Evolutionary conservation across 2,113 vertebrate species (phyloP).

Genomic region (Cygnus buccinator): DNA sequence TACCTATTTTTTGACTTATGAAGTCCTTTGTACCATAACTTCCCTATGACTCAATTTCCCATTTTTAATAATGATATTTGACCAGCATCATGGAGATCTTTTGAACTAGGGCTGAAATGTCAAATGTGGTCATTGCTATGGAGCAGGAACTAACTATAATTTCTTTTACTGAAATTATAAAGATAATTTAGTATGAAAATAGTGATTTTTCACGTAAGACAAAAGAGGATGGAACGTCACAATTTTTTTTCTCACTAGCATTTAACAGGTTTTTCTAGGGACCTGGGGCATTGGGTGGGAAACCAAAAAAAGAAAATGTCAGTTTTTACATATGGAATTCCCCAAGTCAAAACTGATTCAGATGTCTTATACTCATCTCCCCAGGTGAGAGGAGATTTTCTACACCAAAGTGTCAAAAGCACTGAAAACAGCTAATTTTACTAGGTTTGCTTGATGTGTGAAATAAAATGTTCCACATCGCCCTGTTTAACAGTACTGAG

Average conservation of each 20-base stretch:
- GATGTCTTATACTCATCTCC: constrained; percentile 13
- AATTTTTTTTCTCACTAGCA: neutral
- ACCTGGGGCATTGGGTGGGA: constrained; percentile 20
- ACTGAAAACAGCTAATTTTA: constrained; percentile 52
- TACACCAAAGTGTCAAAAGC: constrained; percentile 47
- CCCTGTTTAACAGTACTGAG: neutral
- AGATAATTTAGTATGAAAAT: neutral
- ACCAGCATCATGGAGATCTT: neutral
- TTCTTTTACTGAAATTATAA: neutral
- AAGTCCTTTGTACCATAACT: neutral
- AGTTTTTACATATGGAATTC: constrained; percentile 66
- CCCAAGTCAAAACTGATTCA: constrained; percentile 42
- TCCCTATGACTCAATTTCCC: neutral
- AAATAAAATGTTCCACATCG: neutral
- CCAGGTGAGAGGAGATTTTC: neutral
- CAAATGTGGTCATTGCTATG: neutral
- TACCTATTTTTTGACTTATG: neutral
- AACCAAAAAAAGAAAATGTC: constrained; percentile 50
- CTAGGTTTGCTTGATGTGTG: constrained; percentile 29
- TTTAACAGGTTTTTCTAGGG: constrained; percentile 31
- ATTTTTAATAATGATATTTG: neutral
- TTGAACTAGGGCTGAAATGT: neutral
- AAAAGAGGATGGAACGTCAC: neutral
- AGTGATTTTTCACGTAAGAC: neutral
- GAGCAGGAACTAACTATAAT: neutral